Evolutionary conservation across 2,888 invertebrate species (phyloP), one percentile per base, ranked within the genome.

Genomic region (Azorinus chamasolen): DNA sequence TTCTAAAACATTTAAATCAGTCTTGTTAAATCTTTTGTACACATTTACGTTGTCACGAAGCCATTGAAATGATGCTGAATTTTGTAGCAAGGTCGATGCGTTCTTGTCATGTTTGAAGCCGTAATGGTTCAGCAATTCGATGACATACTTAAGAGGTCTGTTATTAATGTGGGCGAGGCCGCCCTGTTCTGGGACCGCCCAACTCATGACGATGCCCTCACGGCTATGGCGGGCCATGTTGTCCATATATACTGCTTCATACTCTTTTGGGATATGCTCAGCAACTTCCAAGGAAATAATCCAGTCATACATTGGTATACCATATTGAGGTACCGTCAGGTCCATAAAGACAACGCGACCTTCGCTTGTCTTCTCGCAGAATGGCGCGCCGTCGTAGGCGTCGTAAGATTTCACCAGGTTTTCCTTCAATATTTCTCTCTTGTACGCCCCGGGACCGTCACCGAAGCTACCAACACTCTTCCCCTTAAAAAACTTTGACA

Each of bases 321-420:
- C 86, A 59, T 65, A 86, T 55, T 84, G 84, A 10, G 86, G 86
- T 2, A 79, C 69, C n/a, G 84, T 84, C 24, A 86, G 65, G 45
- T 86, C 86, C 57, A 85, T 57, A 59, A 83, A 85, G 22, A 68
- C 59, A 18, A 85, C 85, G 46, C 70, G 48, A 0, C 86, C 86
- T n/a, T 78, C 57, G 37, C 79, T 80, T 0, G 75, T 77, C 22
- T 78, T 78, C 48, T 84, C 83, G 25, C 76, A 73, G 53, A 61
- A 84, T 2, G 86, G 86, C 4, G 84, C 84, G 0, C 86, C 86
- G 59, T 86, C 86, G 46, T 78, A 86, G 1, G 83, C 83, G 53
- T 83, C 80, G 53, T 84, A 86, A 10, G 39, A 24, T 14, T 22
- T 25, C 6, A 83, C 79, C 14, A 78, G 63, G 1, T 58, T 55